These are phyloP conservation scores for Colistium nudipinnis DNA, from an alignment of 2,113 vertebrate species.

Conservation along the genomic window DNA sequence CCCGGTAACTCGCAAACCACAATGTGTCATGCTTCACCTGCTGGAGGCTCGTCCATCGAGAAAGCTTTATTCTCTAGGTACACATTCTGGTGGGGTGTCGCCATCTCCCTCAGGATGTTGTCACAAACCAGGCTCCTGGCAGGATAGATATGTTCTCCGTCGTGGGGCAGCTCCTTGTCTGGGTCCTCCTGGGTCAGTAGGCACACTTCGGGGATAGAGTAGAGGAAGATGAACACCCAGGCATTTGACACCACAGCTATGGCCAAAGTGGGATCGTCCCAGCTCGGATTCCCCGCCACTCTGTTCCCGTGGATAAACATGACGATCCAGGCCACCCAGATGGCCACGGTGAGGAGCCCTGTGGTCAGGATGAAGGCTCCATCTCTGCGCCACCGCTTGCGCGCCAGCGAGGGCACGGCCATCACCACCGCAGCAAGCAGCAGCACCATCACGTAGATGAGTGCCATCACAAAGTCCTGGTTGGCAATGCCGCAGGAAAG, in stretches of 20 bases:
- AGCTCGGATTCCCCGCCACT: constrained; percentile 63
- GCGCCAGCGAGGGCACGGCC: constrained; percentile 78
- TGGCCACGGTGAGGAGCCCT: constrained; percentile 80
- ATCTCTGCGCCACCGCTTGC: constrained; percentile 85
- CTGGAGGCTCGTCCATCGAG: constrained; percentile 86
- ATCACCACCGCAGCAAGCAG: constrained; percentile 79
- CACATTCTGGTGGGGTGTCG: constrained; percentile 80
- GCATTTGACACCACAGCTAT: constrained; percentile 88
- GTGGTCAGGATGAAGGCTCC: constrained; percentile 85
- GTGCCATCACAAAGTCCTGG: constrained; percentile 89
- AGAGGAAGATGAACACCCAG: constrained; percentile 87
- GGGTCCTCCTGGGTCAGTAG: constrained; percentile 80
- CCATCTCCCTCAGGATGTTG: constrained; percentile 88
- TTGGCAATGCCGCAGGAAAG: constrained; percentile 82
- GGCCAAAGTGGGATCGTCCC: constrained; percentile 92
- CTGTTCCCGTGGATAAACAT: constrained; percentile 89
- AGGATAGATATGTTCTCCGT: constrained; percentile 86
- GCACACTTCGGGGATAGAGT: constrained; percentile 89
- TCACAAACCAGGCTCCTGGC: constrained; percentile 87
- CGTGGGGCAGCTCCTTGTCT: constrained; percentile 78
- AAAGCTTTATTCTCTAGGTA: constrained; percentile 93
- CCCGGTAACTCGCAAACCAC: not conserved
- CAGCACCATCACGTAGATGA: constrained; percentile 91
- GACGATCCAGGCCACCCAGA: constrained; percentile 90
- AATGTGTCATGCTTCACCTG: constrained; percentile 76